Evolutionary conservation across 2,113 vertebrate species (phyloP), one percentile per base, ranked within the genome.

Genomic region (Apodemus sylvaticus): DNA sequence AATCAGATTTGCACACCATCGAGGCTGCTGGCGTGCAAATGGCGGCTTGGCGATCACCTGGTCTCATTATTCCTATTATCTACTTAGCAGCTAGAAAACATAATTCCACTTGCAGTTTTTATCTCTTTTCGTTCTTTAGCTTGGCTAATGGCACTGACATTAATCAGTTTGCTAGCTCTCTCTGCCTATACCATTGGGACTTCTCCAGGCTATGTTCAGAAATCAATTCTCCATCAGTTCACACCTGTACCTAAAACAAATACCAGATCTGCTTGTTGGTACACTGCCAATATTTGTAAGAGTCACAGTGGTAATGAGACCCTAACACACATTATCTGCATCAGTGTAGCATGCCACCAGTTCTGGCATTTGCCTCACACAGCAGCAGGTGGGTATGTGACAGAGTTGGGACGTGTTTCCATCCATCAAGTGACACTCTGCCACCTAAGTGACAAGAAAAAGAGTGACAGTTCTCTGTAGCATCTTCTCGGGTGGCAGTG

Each of bases 41-140:
- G 73, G 95, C 4, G 76, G n/a, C 90, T n/a, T 34, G 78, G 86
- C 45, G 93, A 90, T 97, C 86, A 96, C 83, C 81, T 91, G 60
- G 82, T 74, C 74, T 93, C 94, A 96, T 97, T 97, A 96, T 97
- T 97, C 89, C 64, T 93, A 93, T 97, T 96, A 96, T 95, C 96
- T 86, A 55, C 92, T 95, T 95, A 97, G 96, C 58, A 93, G 68
- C 90, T 81, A 96, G 96, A 89, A 96, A 97, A 83, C 29, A 11
- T 66, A 96, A 96, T 17, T 48, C 88, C 45, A 73, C 71, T 86
- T 88, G 82, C 10, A 71, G 85, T 74, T 95, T 96, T 94, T 93
- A 86, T 97, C 42, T 77, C 76, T 64, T 94, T 96, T 82, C 45
- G 3, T 71, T 92, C 91, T 1, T 90, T 70, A 9, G 71, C 29